A percentile compares a stretch with the other conserved stretches of the same genome.
Conservation (phyloP, 2,888 invertebrate species). For the Drosophila mercatorum region DNA sequence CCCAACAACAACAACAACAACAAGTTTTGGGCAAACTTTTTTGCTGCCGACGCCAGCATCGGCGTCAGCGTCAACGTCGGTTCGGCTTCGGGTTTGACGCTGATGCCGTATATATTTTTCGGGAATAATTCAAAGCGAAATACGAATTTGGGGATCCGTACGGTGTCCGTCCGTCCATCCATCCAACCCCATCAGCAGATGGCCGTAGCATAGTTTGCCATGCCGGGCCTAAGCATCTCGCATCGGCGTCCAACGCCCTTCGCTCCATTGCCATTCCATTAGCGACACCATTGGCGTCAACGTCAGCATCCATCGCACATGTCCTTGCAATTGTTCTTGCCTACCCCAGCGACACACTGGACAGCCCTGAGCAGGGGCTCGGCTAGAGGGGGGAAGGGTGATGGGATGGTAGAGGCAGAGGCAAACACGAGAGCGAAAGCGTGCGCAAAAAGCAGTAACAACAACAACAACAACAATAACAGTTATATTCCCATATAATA, state of each 20-base stretch:
- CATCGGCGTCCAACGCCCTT: conserved; percentile 33
- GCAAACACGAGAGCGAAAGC: conserved; percentile 63
- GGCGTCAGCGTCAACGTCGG: conserved; percentile 32
- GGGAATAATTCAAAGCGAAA: conserved; percentile 79
- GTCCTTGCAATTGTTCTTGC: conserved; percentile 83
- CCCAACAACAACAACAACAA: conserved; percentile 42
- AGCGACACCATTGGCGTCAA: conserved; percentile 81
- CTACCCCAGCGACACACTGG: conserved; percentile 12
- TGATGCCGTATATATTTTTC: conserved; percentile 62
- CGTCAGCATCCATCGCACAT: conserved; percentile 81
- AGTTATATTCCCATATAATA: conserved; percentile 83
- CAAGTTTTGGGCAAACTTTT: conserved; percentile 74
- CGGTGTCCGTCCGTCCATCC: conserved; percentile 40
- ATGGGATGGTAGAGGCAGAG: not conserved
- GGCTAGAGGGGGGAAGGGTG: not conserved
- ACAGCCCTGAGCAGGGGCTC: not conserved
- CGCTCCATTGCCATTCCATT: conserved; percentile 72
- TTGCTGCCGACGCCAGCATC: conserved; percentile 56
- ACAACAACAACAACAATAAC: conserved; percentile 58
- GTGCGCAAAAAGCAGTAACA: conserved; percentile 71
- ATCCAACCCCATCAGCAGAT: conserved; percentile 73
- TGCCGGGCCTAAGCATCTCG: conserved; percentile 31
- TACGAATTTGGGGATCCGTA: conserved; percentile 57
- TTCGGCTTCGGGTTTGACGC: conserved; percentile 40
- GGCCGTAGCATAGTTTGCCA: conserved; percentile 13